Percentiles rank a stretch among this genome's conserved stretches.
Evolutionary conservation across 2,113 vertebrate species (phyloP).

Genomic region (Microtus oregoni): DNA sequence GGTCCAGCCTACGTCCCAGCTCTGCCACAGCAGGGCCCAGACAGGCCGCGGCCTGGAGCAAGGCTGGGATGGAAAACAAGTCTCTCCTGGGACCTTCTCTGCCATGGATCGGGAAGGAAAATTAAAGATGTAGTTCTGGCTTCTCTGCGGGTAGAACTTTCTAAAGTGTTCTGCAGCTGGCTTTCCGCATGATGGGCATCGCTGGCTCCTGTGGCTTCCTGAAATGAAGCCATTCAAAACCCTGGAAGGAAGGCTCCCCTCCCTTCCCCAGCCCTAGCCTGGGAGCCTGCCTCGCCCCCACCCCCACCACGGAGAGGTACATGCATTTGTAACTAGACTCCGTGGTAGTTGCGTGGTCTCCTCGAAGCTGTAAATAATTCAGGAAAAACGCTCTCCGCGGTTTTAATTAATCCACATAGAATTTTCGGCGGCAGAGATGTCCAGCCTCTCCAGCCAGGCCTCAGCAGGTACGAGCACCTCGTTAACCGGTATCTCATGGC

Average conservation of each 20-base stretch:
- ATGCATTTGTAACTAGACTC: conserved; percentile 56
- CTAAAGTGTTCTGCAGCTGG: background rate
- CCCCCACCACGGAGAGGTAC: background rate
- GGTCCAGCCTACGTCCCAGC: background rate
- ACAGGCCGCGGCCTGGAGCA: background rate
- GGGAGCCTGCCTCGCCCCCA: fast-evolving
- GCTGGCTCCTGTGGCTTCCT: background rate
- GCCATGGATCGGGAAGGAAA: background rate
- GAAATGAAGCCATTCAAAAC: background rate
- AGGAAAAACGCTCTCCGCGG: conserved; percentile 17
- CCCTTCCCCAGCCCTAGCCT: background rate
- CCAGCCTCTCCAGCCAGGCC: conserved; percentile 61
- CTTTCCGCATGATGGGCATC: background rate
- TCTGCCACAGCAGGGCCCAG: no score
- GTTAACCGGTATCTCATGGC: conserved; percentile 29
- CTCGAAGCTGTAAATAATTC: conserved; percentile 84
- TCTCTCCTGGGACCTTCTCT: background rate
- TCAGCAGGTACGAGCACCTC: conserved; percentile 72
- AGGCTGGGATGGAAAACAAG: background rate
- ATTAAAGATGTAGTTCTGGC: background rate
- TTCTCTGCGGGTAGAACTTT: background rate
- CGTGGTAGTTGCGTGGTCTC: conserved; percentile 73
- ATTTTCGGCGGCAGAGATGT: conserved; percentile 72
- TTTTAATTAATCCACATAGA: conserved; percentile 84
- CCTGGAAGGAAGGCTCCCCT: background rate